Percentiles rank a stretch among this genome's conserved stretches.
These are phyloP conservation scores for Paratilapia polleni DNA, from an alignment of 2,113 vertebrate genomes.

Conservation along the genomic window DNA sequence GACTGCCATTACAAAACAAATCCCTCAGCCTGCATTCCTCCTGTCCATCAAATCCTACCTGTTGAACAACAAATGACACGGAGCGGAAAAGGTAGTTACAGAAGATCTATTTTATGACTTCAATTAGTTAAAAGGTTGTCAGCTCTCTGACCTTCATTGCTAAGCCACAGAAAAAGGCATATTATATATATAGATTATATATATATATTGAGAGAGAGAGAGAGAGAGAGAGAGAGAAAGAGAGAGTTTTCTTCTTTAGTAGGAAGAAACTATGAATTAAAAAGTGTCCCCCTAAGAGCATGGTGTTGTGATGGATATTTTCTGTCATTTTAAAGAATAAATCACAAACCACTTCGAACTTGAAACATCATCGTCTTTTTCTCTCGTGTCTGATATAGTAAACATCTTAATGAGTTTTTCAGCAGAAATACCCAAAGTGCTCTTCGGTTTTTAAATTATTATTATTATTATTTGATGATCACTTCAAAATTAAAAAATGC, in stretches of 20 bases:
- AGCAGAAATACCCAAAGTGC: neutral
- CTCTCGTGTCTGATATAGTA: neutral
- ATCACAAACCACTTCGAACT: neutral
- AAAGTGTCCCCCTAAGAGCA: too few species aligned
- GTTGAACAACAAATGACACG: constrained; percentile 57
- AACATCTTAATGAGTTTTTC: constrained; percentile 25
- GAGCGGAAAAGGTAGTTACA: constrained; percentile 44
- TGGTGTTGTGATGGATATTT: too few species aligned
- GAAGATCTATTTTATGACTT: constrained; percentile 30
- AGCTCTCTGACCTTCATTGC: constrained; percentile 11
- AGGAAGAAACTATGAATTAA: too few species aligned
- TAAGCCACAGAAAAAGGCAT: neutral
- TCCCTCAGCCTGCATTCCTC: constrained; percentile 70
- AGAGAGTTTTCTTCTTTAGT: too few species aligned
- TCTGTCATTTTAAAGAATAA: too few species aligned
- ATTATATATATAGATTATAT: too few species aligned
- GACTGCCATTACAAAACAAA: constrained; percentile 68
- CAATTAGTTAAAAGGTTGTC: constrained; percentile 44
- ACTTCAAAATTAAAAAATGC: neutral
- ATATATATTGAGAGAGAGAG: too few species aligned
- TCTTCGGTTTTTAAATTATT: constrained; percentile 43
- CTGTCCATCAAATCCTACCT: constrained; percentile 74
- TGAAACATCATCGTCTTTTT: neutral
- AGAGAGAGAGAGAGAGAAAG: too few species aligned
- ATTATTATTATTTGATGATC: neutral